phyloP scores from a whole-genome alignment of 2,113 vertebrate genomes.

The Mus spicilegus region DNA sequence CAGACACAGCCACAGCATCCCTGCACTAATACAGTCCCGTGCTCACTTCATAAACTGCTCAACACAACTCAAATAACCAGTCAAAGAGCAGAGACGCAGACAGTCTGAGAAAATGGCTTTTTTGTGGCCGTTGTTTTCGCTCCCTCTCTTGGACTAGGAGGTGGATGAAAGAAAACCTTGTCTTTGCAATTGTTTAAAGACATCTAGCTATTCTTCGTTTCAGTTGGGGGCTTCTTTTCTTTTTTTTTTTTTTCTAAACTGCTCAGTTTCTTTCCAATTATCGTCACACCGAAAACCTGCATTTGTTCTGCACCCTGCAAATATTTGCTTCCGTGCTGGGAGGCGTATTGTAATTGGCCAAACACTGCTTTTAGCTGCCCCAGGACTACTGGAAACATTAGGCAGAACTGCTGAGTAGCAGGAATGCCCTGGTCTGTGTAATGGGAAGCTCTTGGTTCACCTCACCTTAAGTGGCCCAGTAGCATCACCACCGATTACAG shows the following conservation, averaged over 20 bases:
- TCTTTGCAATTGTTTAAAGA: not conserved
- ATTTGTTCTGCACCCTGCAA: not conserved
- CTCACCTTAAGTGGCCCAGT: not conserved
- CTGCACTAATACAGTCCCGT: not conserved
- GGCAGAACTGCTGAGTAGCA: not conserved
- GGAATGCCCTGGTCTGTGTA: not conserved
- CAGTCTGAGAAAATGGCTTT: not conserved
- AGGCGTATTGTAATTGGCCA: not conserved
- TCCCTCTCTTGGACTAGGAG: not conserved
- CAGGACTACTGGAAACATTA: not conserved
- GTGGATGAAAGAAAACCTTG: slow-evolving; percentile 24
- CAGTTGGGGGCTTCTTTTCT: not conserved
- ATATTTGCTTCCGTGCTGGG: not conserved
- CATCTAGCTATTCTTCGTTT: slow-evolving; percentile 15
- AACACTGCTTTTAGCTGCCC: not conserved
- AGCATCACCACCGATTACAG: not conserved
- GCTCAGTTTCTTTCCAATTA: not conserved
- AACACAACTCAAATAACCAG: not conserved
- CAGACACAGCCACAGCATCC: not conserved
- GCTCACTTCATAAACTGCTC: not conserved
- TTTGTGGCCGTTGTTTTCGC: not conserved
- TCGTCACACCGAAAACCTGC: not conserved
- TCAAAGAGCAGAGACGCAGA: not conserved
- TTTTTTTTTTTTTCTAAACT: not conserved
- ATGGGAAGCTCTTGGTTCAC: not conserved